Base-by-base conservation (phyloP, 2,113 vertebrate genomes). In the Phoxinus phoxinus region DNA sequence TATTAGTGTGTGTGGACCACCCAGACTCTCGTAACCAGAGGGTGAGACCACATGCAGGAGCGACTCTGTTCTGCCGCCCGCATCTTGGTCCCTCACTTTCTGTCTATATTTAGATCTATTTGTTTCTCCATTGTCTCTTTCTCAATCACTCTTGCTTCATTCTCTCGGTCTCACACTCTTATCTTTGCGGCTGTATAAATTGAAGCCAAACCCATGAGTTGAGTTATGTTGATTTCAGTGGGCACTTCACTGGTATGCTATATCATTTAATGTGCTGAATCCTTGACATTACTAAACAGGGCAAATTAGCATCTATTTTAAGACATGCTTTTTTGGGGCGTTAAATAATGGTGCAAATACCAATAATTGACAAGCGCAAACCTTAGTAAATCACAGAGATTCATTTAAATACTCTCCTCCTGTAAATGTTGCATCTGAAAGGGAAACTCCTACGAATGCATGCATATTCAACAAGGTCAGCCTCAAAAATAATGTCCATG, bases 1-100 rank as follows among this genome's bases (percentile, higher is more conserved):
- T 79, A n/a, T n/a, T n/a, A n/a, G 75, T 23, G 75, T 59, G 88
- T 86, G 86, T 85, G 89, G 95, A 95, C 95, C 94, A 95, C 95
- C 94, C 95, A 95, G 91, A 91, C 46, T 78, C 82, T 79, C 35
- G 35, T 53, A 71, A 86, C 76, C 82, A 65, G 35, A 53, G 83
- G 84, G 77, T 61, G 81, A 77, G 82, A 89, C 82, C 53, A 67
- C 82, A 86, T 86, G 83, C 81, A 85, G 65, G 53, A 88, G 85
- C 63, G 74, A 73, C 69, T 85, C 67, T 46, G 44, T 41, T 85
- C 79, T 77, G 73, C 48, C 13, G 71, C 79, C 86, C 58, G n/a
- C 58, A 46, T 83, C 30, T 84, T 6, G 48, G 41, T 88, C 81
- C 59, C 56, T 56, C 65, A 61, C 58, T 77, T 46, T 88, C 74